phyloP scores from a whole-genome alignment of 2,888 invertebrate species.

The Ferrisia virgata region DNA sequence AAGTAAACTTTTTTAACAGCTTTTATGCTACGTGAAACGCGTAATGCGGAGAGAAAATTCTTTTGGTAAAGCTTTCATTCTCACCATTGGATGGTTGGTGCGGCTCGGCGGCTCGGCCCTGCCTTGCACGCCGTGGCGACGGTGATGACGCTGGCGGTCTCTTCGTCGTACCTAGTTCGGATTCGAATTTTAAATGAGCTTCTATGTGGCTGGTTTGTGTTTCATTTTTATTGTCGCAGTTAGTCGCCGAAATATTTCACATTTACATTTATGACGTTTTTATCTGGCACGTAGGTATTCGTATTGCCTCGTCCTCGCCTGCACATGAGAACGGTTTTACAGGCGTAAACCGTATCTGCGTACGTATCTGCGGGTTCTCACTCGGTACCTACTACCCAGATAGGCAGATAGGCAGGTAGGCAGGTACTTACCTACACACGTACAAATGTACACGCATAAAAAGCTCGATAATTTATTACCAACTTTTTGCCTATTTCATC shows the following conservation, averaged over 20 bases:
- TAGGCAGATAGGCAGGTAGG: too few species aligned
- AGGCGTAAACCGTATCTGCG: neutral
- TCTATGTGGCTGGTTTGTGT: neutral
- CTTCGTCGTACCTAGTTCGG: neutral
- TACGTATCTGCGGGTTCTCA: too few species aligned
- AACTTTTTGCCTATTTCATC: constrained; percentile 38
- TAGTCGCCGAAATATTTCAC: constrained; percentile 39
- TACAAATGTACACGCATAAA: too few species aligned
- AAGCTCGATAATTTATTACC: constrained; percentile 16
- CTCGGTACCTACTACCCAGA: too few species aligned
- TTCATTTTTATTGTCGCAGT: constrained; percentile 34
- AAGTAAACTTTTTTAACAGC: constrained; percentile 37
- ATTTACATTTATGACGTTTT: constrained; percentile 43
- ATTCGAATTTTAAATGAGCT: constrained; percentile 25
- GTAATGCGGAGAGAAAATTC: constrained; percentile 27
- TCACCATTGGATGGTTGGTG: too few species aligned
- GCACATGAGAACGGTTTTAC: neutral
- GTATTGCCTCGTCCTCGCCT: neutral
- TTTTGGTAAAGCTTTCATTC: neutral
- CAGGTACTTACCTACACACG: too few species aligned
- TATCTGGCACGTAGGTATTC: constrained; percentile 19
- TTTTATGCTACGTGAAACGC: constrained; percentile 38
- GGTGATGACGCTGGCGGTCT: too few species aligned
- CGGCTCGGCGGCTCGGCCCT: too few species aligned
- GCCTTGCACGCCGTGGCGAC: too few species aligned